A percentile compares a stretch with the other conserved stretches of the same genome.
Conservation (phyloP, 2,797 vertebrate species). For the Pterois miles region DNA sequence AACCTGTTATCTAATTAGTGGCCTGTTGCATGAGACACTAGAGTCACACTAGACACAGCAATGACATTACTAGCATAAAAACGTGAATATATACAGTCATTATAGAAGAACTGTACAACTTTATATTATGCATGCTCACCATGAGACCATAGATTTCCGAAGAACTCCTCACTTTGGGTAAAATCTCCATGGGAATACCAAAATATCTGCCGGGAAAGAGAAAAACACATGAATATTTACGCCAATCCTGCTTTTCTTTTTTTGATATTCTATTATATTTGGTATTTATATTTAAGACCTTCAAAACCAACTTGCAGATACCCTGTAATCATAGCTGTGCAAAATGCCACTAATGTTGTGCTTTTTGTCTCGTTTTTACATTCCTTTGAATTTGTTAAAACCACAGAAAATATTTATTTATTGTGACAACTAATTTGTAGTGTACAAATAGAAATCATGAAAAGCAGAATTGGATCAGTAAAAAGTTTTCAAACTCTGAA, state of each 20-base stretch:
- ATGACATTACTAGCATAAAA: conserved; percentile 1
- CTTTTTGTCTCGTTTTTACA: too few species aligned
- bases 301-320: too few species aligned
- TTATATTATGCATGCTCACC: conserved; percentile 77
- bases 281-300: too few species aligned
- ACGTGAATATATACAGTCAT: not conserved
- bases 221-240: not conserved
- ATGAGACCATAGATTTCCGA: conserved; percentile 98
- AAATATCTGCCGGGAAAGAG: conserved; percentile 87
- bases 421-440: too few species aligned
- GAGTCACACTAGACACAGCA: conserved; percentile 15
- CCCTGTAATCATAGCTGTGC: too few species aligned
- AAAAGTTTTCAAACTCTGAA: too few species aligned
- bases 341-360: too few species aligned
- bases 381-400: too few species aligned
- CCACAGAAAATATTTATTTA: too few species aligned
- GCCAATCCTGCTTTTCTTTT: not conserved
- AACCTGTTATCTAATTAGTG: conserved; percentile 23
- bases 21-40: not conserved
- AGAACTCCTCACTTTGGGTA: conserved; percentile 94
- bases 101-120: not conserved
- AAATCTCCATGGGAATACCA: conserved; percentile 94
- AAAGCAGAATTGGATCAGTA: too few species aligned
- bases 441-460: too few species aligned
- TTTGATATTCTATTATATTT: too few species aligned